A percentile compares a stretch with the other conserved stretches of the same genome.
phyloP scores from a whole-genome alignment of 2,888 invertebrate species.

The Bellardia bayeri region DNA sequence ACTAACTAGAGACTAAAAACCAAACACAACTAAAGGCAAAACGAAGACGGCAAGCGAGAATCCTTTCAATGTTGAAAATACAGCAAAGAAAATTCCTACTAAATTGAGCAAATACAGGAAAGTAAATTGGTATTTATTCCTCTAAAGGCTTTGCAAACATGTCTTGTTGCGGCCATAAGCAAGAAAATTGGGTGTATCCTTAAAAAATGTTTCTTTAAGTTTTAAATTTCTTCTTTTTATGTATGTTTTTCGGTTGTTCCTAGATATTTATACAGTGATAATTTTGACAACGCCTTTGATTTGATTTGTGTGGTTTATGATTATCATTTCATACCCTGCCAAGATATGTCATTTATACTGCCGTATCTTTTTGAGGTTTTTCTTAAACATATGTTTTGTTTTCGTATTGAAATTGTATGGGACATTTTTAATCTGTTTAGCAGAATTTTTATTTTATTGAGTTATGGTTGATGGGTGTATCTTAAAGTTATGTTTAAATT shows the following conservation, averaged over 20 bases:
- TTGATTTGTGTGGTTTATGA: slow-evolving; percentile 58
- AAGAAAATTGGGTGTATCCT: slow-evolving; percentile 58
- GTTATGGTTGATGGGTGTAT: slow-evolving; percentile 60
- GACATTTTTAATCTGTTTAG: slow-evolving; percentile 38
- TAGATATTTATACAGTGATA: slow-evolving; percentile 52
- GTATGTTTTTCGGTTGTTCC: not conserved
- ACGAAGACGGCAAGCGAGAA: slow-evolving; percentile 23
- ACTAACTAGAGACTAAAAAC: not conserved
- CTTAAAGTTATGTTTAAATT: slow-evolving; percentile 38
- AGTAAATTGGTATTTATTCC: slow-evolving; percentile 36
- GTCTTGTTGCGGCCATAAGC: slow-evolving; percentile 17
- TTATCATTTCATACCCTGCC: slow-evolving; percentile 43
- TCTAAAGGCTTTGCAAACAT: slow-evolving; percentile 32
- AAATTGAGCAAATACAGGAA: not conserved
- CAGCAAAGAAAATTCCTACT: not conserved
- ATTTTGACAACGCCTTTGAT: slow-evolving; percentile 70
- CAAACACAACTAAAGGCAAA: not conserved
- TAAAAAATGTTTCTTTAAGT: slow-evolving; percentile 31
- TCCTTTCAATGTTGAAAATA: slow-evolving; percentile 33
- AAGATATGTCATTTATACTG: slow-evolving; percentile 50
- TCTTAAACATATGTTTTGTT: slow-evolving; percentile 43
- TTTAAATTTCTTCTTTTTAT: slow-evolving; percentile 59
- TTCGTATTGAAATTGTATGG: slow-evolving; percentile 37
- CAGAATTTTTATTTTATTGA: slow-evolving; percentile 8
- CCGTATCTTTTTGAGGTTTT: slow-evolving; percentile 43